Percentiles rank a stretch among this genome's conserved stretches.
These are phyloP conservation scores for Sphyrna mokarran DNA, from an alignment of 2,113 vertebrate genomes.

Conservation along the genomic window DNA sequence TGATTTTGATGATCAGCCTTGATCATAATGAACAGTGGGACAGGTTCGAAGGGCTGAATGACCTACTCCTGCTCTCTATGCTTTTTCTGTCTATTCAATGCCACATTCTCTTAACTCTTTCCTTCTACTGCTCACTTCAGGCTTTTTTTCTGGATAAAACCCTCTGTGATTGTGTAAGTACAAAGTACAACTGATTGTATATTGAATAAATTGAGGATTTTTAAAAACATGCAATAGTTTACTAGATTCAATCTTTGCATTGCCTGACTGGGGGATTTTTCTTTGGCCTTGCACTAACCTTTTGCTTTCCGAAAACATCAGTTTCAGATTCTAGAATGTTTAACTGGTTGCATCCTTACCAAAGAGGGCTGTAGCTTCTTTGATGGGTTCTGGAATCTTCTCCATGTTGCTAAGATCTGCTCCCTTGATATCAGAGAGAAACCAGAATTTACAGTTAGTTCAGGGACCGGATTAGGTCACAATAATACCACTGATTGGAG, in stretches of 20 bases:
- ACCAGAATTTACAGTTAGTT: not conserved
- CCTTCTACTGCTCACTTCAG: not conserved
- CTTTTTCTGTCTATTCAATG: not conserved
- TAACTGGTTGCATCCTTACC: constrained; percentile 54
- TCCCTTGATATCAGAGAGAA: constrained; percentile 48
- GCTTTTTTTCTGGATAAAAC: not conserved
- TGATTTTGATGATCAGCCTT: no score
- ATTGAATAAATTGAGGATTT: not conserved
- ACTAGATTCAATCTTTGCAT: not conserved
- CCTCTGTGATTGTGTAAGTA: not conserved
- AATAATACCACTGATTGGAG: not conserved
- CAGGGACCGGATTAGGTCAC: not conserved
- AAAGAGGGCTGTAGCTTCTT: constrained; percentile 83
- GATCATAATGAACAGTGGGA: no score
- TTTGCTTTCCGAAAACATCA: not conserved
- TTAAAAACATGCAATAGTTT: not conserved
- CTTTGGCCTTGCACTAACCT: not conserved
- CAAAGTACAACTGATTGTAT: not conserved
- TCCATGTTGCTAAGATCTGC: constrained; percentile 56
- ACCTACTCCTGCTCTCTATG: no score
- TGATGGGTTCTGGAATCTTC: constrained; percentile 82
- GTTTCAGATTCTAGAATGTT: not conserved
- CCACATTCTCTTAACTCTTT: not conserved
- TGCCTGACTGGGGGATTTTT: not conserved
- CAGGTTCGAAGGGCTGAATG: no score